These are phyloP conservation scores for Leptestheria dahalacensis DNA, from an alignment of 1,140 invertebrate genomes.

Conservation along the genomic window DNA sequence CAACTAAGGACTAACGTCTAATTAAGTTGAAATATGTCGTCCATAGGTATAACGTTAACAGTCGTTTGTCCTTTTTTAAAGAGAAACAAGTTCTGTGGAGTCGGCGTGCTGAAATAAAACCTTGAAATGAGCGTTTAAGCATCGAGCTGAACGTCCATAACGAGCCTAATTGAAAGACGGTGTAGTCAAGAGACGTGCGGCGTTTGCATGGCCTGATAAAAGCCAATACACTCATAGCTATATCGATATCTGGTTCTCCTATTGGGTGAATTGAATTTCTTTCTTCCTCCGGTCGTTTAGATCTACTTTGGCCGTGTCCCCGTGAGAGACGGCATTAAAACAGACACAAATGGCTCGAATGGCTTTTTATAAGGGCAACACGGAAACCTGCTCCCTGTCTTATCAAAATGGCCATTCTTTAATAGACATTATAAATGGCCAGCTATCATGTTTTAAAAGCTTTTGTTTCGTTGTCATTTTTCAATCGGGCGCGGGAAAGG, in stretches of 20 bases:
- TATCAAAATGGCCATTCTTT: neutral
- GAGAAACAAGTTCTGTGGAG: too few species aligned
- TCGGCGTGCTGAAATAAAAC: too few species aligned
- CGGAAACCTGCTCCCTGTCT: neutral
- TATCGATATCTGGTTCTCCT: neutral
- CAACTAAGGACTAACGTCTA: too few species aligned
- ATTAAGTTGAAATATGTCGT: too few species aligned
- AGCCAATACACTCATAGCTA: neutral
- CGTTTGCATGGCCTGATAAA: neutral
- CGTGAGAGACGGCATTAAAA: neutral
- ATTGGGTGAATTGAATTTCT: neutral
- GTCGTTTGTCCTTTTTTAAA: too few species aligned
- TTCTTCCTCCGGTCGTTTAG: neutral
- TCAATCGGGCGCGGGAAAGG: too few species aligned
- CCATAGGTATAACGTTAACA: too few species aligned
- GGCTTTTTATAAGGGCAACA: neutral
- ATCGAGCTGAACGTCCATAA: too few species aligned
- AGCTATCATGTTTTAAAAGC: neutral
- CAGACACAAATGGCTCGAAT: neutral
- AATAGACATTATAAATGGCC: neutral
- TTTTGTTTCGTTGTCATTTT: too few species aligned
- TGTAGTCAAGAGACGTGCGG: neutral
- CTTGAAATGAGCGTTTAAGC: too few species aligned
- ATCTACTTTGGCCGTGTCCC: neutral
- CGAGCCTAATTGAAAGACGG: neutral